These are phyloP conservation scores for Meriones psammophilus DNA, from an alignment of 2,797 vertebrate genomes.

Conservation along the genomic window DNA sequence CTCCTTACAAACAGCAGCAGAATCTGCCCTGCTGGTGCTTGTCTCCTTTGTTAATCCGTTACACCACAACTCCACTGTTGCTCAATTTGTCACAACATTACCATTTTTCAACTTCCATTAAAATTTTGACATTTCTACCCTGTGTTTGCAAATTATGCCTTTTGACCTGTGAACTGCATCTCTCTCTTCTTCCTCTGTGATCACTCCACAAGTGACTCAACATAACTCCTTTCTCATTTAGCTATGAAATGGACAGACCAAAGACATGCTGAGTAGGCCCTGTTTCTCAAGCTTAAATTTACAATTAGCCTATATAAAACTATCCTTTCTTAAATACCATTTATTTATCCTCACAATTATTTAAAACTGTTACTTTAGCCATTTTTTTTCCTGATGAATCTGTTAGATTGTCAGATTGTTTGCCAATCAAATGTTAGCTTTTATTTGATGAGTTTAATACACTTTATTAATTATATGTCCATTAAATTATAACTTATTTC, in stretches of 20 bases:
- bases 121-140: not conserved
- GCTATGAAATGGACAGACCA: not conserved
- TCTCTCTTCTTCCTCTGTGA: not conserved
- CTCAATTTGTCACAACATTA: not conserved
- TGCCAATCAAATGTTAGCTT: not conserved
- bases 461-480: not conserved
- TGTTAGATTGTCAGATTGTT: not conserved
- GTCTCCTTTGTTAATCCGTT: not conserved
- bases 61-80: too few species aligned
- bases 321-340: not conserved
- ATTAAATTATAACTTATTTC: constrained; percentile 29
- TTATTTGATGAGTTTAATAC: not conserved
- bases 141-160: not conserved
- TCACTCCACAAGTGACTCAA: not conserved
- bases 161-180: not conserved
- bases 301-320: not conserved
- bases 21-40: not conserved
- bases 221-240: not conserved
- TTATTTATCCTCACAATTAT: not conserved
- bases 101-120: not conserved
- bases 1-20: not conserved
- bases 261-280: not conserved
- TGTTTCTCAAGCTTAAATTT: not conserved
- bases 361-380: not conserved
- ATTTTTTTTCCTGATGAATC: not conserved